Evolutionary conservation across 2,113 vertebrate species (phyloP).

Genomic region (Corvus moneduloides): DNA sequence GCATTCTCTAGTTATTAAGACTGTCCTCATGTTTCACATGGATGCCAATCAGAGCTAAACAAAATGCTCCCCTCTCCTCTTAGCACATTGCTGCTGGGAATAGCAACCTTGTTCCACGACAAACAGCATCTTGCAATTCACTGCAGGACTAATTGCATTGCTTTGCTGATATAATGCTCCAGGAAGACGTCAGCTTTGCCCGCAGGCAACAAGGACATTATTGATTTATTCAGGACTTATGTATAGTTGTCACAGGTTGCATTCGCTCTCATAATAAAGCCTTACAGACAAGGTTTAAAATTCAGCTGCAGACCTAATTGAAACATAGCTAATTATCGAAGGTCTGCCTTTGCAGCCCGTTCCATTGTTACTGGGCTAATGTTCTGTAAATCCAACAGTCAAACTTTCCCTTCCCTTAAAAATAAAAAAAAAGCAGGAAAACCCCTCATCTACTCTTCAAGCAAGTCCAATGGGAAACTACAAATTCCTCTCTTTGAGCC

Average conservation of each 20-base stretch:
- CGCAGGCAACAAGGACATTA: slow-evolving; percentile 16
- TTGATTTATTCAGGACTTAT: slow-evolving; percentile 32
- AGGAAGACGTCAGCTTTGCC: slow-evolving; percentile 34
- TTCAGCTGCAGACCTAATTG: slow-evolving; percentile 41
- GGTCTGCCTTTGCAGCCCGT: neutral
- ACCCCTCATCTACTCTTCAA: neutral
- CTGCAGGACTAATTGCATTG: slow-evolving; percentile 22
- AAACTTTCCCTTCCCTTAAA: neutral
- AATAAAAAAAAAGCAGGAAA: neutral
- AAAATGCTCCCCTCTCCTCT: neutral
- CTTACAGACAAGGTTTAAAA: slow-evolving; percentile 15
- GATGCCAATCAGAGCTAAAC: neutral
- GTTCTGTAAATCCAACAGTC: neutral
- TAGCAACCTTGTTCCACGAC: neutral
- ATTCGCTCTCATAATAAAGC: slow-evolving; percentile 44
- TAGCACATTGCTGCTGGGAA: neutral
- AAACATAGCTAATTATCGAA: slow-evolving; percentile 52
- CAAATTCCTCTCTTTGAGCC: slow-evolving; percentile 40
- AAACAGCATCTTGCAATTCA: slow-evolving; percentile 30
- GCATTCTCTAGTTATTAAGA: neutral
- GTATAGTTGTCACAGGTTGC: slow-evolving; percentile 24
- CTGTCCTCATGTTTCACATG: neutral
- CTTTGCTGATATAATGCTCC: neutral
- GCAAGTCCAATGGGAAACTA: slow-evolving; percentile 37
- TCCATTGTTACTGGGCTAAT: neutral